Base-by-base conservation (phyloP, 2,113 vertebrate species). In the Crotophaga sulcirostris region DNA sequence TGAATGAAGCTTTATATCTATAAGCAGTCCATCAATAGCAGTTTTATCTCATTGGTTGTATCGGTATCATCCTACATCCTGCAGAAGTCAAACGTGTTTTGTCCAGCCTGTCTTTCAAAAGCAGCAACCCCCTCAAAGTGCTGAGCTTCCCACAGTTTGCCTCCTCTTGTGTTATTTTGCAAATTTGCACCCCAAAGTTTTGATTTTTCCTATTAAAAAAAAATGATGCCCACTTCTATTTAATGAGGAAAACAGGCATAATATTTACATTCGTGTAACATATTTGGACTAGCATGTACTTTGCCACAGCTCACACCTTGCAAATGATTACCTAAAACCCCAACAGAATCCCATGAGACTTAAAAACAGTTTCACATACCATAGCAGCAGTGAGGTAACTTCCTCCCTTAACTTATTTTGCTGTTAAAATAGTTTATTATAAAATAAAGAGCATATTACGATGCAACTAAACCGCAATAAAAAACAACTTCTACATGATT, bases 131-230 rank as follows among this genome's bases (percentile, higher is more conserved):
- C 21, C 17, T 69, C 12, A 0, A 29, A 66, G 34, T 3, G 34
- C 55, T 45, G 34, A 58, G 60, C 38, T 64, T 16, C 25, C 45
- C 5, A 0, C 0, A 34, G 16, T 6, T 42, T 2, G 2, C 21
- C 21, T 20, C 36, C 36, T 40, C 17, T 6, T 7, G 34, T 0
- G 1, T 9, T 14, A 16, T 40, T 60, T 51, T 70, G 24, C 68
- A 89, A 54, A n/a, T 80, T 33, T 19, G 26, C 60, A 55, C 36
- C 11, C 42, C 0, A 4, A 78, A 78, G 13, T 31, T 52, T 13
- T 7, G 6, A 4, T 45, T 94, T n/a, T 31, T 47, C 44, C 4
- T 12, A 7, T 8, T 45, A 56, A 56, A 60, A 40, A 63, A 33
- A 42, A 63, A 60, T 7, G 4, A 16, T 12, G 2, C 3, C 17